Base-by-base conservation (phyloP, 1,140 invertebrate genomes). In the Zaprionus taronus region DNA sequence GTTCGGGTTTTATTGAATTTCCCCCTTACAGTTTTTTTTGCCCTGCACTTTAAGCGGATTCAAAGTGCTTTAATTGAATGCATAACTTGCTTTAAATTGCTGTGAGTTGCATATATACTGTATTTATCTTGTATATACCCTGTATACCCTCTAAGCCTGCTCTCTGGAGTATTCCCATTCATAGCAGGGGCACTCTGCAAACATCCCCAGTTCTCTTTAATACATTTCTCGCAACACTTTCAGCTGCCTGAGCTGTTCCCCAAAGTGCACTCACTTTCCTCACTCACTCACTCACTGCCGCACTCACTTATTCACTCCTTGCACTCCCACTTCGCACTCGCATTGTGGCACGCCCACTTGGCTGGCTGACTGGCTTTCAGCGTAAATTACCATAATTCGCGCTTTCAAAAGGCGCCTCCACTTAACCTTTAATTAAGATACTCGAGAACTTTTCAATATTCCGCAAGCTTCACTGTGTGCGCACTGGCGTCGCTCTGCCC, bases 351-450 rank as follows among this genome's bases (percentile, higher is more conserved):
- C 55, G 61, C 73, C 69, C 68, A 60, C 73, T 76, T 76, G 57
- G 41, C 28, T 72, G 73, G 49, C 28, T 72, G 74, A 68, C 53
- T 70, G 77, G 68, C 56, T 72, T 83, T 86, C 80, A 79, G 47
- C 66, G 63, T 72, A 80, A 77, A 58, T 80, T 84, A 83, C 77
- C 73, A 80, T 83, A 80, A 77, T 77, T 77, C 71, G 53, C 64
- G 62, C 60, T 83, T 82, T 80, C 53, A 70, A 87, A 83, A 83
- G 83, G 77, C 77, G 71, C 77, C 41, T 17, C 74, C 83, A 86
- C 83, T 87, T 87, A 87, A 87, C 83, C 83, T 87, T 87, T 87
- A 87, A 87, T 87, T 87, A 87, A 87, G 83, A 87, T 87, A 87
- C 83, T 87, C 83, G 68, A 87, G 65, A 87, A 87, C 70, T 87